These are phyloP conservation scores for Pyrgilauda ruficollis DNA, from an alignment of 2,113 vertebrate species.

Conservation along the genomic window DNA sequence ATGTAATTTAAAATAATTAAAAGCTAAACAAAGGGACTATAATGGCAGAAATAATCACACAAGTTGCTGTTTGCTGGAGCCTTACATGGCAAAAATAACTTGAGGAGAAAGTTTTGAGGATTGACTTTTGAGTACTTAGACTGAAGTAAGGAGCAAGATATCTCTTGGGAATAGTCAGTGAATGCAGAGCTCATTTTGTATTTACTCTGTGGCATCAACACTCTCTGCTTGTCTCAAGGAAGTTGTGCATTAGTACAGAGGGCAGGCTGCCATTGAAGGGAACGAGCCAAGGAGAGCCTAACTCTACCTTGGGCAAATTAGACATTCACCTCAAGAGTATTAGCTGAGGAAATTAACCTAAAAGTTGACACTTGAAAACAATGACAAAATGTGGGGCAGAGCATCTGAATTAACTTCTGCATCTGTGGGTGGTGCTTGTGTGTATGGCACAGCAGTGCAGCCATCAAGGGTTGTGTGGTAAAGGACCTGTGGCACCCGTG, in stretches of 20 bases:
- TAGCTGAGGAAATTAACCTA: background rate
- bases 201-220: background rate
- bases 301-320: background rate
- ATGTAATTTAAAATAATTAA: slow-evolving; percentile 65
- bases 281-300: background rate
- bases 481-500: background rate
- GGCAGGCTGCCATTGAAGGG: slow-evolving; percentile 16
- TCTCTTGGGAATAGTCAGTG: background rate
- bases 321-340: background rate
- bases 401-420: background rate
- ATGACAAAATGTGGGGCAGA: background rate
- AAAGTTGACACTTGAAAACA: background rate
- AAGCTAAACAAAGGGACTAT: slow-evolving; percentile 55
- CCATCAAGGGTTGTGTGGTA: no score
- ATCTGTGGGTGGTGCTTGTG: background rate
- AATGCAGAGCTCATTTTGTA: background rate
- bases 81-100: background rate
- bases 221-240: slow-evolving; percentile 1
- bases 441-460: background rate
- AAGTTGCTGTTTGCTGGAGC: slow-evolving; percentile 26
- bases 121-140: background rate
- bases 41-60: slow-evolving; percentile 33
- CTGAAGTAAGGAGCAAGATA: background rate
- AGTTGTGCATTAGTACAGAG: background rate
- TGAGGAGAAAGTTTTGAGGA: background rate